Evolutionary conservation across 2,797 vertebrate species (phyloP), one percentile per base, ranked within the genome.

Genomic region (Coranthus polyacanthus): DNA sequence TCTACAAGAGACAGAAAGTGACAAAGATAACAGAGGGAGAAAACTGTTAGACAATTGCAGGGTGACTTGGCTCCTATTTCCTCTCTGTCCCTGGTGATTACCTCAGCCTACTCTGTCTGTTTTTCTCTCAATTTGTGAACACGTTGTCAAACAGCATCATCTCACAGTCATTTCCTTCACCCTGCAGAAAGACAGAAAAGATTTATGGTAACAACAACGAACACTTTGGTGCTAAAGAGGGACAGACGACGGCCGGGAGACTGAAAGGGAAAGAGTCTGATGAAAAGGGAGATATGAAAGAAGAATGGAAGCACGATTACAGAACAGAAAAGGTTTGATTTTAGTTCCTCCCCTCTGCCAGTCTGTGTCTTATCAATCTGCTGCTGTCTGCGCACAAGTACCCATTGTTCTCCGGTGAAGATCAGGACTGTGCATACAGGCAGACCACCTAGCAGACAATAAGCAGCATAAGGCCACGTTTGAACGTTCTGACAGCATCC

Each of bases 371-470:
- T 52, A 78, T 82, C 71, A 59, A 60, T 59, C 51, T 26, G 17
- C 34, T 42, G 38, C 46, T 17, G 38, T 24, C 61, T 38, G 34
- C 18, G 47, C 43, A 56, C 18, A 57, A 70, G 62, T 37, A 7
- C 42, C 24, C 54, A 55, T 82, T 86, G 76, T 79, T 75, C 59
- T 51, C 22, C 5, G 13, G 45, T 46, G 34, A 50, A 69, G 55
- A 82, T 68, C 44, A 42, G 58, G 29, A 62, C 65, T 53, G 49
- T 55, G 49, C 68, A 37, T 18, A 38, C 44, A 68, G 58, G 41
- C 65, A 50, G 81, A 80, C 88, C 87, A 74, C 82, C 81, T 81
- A 81, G 51, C 61, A 74, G 71, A 75, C 72, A 51, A 68, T 81
- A 84, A 84, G 83, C 71, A 66, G 1, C 0, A 8, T n/a, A 49